Conservation (phyloP, 2,797 vertebrate genomes). For the Novumbra hubbsi region DNA sequence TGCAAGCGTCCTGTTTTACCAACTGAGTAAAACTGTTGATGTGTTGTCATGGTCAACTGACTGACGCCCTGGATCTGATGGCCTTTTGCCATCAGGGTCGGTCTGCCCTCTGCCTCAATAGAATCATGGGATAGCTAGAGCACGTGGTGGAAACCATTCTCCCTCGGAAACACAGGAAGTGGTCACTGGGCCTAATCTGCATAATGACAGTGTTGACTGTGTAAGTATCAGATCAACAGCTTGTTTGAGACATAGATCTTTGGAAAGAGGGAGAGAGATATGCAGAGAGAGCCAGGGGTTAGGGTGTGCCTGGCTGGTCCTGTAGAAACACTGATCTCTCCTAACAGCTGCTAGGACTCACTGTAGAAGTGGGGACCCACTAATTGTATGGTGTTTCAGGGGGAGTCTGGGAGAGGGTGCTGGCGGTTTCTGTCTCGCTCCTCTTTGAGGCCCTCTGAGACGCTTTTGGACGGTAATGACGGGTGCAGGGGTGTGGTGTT, state of each 20-base stretch:
- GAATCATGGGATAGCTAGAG: slow-evolving; percentile 1
- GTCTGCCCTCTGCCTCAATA: slow-evolving; percentile 30
- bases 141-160: background rate
- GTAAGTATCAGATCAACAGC: slow-evolving; percentile 33
- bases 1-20: background rate
- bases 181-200: slow-evolving; percentile 47
- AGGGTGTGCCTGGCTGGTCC: slow-evolving; percentile 43
- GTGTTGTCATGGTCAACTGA: background rate
- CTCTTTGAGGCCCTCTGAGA: slow-evolving; percentile 58
- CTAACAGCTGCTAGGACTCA: slow-evolving; percentile 12
- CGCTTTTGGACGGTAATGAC: slow-evolving; percentile 70
- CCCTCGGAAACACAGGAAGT: slow-evolving; percentile 48
- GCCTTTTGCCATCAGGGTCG: background rate
- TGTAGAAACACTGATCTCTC: slow-evolving; percentile 25
- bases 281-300: background rate
- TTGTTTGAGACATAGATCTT: slow-evolving; percentile 16
- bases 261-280: slow-evolving; percentile 6
- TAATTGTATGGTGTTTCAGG: slow-evolving; percentile 71
- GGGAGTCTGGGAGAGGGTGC: slow-evolving; percentile 24
- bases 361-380: slow-evolving; percentile 48
- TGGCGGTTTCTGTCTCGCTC: slow-evolving; percentile 34
- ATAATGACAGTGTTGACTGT: slow-evolving; percentile 50
- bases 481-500: too few relatives aligned
- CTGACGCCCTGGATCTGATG: background rate
- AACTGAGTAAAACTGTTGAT: background rate